Conservation (phyloP, 2,797 vertebrate genomes). For the Loris lydekkerianus region DNA sequence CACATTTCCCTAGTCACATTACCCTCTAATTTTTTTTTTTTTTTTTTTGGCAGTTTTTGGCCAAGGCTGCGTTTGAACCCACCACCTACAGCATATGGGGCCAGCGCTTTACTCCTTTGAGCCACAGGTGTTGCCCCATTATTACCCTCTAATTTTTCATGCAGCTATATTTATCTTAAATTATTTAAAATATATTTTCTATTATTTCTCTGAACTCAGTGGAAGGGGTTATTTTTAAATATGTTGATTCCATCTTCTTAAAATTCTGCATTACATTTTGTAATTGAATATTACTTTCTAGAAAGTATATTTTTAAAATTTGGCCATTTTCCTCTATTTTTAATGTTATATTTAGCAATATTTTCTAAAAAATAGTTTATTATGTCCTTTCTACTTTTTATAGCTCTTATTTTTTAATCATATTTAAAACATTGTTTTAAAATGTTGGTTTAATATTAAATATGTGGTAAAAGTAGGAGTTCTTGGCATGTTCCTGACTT, state of each 20-base stretch:
- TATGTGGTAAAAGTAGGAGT: not conserved
- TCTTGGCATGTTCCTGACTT: not conserved
- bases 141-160: not conserved
- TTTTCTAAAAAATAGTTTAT: not conserved
- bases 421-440: not conserved
- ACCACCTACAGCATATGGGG: too few relatives aligned
- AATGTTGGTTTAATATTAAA: not conserved
- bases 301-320: not conserved
- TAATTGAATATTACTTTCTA: not conserved
- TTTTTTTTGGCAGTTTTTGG: too few relatives aligned
- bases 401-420: not conserved
- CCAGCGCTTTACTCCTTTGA: too few relatives aligned
- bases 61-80: too few relatives aligned
- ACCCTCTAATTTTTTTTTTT: not conserved
- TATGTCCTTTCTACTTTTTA: not conserved
- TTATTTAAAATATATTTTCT: not conserved
- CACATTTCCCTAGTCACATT: not conserved
- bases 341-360: not conserved
- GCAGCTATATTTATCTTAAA: not conserved
- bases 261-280: slow-evolving; percentile 13
- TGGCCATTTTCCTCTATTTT: not conserved
- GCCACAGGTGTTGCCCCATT: too few relatives aligned
- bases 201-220: not conserved
- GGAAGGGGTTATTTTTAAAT: not conserved
- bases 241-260: not conserved